These are phyloP conservation scores for Galerucella calmariensis DNA, from an alignment of 2,888 invertebrate species.

Conservation along the genomic window DNA sequence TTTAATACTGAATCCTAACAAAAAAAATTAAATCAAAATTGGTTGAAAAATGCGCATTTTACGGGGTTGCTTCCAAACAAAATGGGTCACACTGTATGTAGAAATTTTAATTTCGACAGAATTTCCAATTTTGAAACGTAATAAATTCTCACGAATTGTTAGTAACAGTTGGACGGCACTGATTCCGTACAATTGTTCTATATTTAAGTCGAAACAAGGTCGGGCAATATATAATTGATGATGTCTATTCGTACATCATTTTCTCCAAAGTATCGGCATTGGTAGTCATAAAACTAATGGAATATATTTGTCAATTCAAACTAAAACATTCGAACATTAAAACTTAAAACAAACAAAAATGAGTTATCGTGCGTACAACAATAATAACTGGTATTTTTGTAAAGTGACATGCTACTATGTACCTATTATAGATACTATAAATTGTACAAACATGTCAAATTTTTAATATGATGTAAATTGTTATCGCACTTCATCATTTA, in stretches of 20 bases:
- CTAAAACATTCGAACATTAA: slow-evolving; percentile 22
- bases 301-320: slow-evolving; percentile 45
- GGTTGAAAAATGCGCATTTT: no score
- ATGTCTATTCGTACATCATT: slow-evolving; percentile 32
- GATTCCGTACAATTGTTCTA: slow-evolving; percentile 27
- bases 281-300: slow-evolving; percentile 44
- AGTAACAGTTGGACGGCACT: not conserved
- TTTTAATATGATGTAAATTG: not conserved
- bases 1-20: no score
- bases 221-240: slow-evolving; percentile 40
- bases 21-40: no score
- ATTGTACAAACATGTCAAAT: slow-evolving; percentile 13
- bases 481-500: not conserved
- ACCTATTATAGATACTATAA: slow-evolving; percentile 3
- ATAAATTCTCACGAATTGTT: not conserved
- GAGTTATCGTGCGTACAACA: slow-evolving; percentile 17
- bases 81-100: no score
- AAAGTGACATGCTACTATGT: slow-evolving; percentile 8
- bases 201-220: slow-evolving; percentile 40
- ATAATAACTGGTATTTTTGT: slow-evolving; percentile 27
- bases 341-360: slow-evolving; percentile 23
- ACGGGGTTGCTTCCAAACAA: no score
- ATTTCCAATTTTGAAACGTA: no score
- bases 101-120: not conserved
- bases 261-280: slow-evolving; percentile 23